Evolutionary conservation across 2,113 vertebrate species (phyloP), one percentile per base, ranked within the genome.

Genomic region (Synchiropus splendidus): DNA sequence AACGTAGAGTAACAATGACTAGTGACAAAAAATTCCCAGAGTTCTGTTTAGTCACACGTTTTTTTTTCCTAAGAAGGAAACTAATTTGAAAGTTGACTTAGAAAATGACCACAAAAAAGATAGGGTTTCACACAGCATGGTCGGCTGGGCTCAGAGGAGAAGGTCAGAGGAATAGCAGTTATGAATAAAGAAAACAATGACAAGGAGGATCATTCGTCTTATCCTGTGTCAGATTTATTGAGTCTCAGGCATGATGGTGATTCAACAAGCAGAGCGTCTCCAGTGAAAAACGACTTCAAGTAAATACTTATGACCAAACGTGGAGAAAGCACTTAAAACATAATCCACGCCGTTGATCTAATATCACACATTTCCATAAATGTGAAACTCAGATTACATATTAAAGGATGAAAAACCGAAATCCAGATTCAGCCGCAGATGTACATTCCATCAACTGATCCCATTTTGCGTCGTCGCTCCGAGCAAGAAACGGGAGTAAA

Each of bases 331-430:
- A 34, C 13, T 15, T 30, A 8, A 6, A 34, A 56, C 34, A 15
- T 33, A 42, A 10, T 16, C 15, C 11, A 61, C 32, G 39, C 42
- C 12, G 39, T 5, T 30, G 10, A 45, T 18, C 10, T 46, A 16
- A 61, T 14, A 8, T 58, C 35, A 33, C 36, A 39, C 13, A 9
- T 35, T 31, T 12, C 40, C n/a, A 50, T 11, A 6, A 36, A 32
- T 18, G 16, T 13, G 36, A 53, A 52, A 46, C 15, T 42, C 16
- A 58, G 34, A 53, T 42, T 17, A 39, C 17, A 14, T 14, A 44
- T 45, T 41, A 36, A 6, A 51, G 21, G 15, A 31, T 9, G 33
- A 41, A 31, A 53, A 67, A 42, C 13, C 21, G 8, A 14, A 40
- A 40, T 38, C 12, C 36, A 51, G 31, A 44, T 53, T 10, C 32